Base-by-base conservation (phyloP, 2,888 invertebrate genomes). In the Cynaeus angustus region DNA sequence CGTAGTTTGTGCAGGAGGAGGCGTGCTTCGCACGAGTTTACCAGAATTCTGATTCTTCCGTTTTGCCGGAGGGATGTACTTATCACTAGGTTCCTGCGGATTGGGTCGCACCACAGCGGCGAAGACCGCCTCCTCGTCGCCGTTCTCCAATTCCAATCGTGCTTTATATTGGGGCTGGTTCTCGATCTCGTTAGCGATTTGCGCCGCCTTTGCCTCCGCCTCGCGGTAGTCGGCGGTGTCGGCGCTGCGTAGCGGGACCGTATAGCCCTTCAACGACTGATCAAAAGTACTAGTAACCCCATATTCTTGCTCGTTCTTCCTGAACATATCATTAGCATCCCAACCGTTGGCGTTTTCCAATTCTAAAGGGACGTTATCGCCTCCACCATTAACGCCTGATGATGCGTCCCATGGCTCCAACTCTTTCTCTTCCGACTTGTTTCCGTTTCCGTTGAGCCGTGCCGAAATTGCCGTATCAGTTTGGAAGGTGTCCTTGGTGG, bases 321-420 rank as follows among this genome's bases (percentile, higher is more conserved):
- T 89, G 86, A 99, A 99, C 98, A 99, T 99, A 77, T 98, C 98
- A 84, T 94, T 92, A 1, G 94, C 93, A 87, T 97, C 96, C 98
- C 99, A 99, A 68, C 98, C 98, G 87, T 97, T 97, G 85, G 92
- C 90, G 76, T 91, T 88, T 81, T 94, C 94, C 67, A 94, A 85
- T 77, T 93, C 93, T 74, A 89, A 86, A 67, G 91, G 88, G 26
- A 89, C 87, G 50, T 88, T 88, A 78, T 86, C 88, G 7, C 89
- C 90, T 83, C 89, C 88, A 8, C 89, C 90, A 83, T 90, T 89
- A 7, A 81, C 72, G 3, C 83, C 81, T 0, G 89, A 88, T 75
- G 88, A 86, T 9, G 88, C 88, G 82, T 95, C 95, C 97, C 97
- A 97, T 10, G 97, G 97, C 84, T 97, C 95, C 72, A 98, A 86